A percentile compares a stretch with the other conserved stretches of the same genome.
These are phyloP conservation scores for Drosophila ficusphila DNA, from an alignment of 1,140 invertebrate species.

Conservation along the genomic window DNA sequence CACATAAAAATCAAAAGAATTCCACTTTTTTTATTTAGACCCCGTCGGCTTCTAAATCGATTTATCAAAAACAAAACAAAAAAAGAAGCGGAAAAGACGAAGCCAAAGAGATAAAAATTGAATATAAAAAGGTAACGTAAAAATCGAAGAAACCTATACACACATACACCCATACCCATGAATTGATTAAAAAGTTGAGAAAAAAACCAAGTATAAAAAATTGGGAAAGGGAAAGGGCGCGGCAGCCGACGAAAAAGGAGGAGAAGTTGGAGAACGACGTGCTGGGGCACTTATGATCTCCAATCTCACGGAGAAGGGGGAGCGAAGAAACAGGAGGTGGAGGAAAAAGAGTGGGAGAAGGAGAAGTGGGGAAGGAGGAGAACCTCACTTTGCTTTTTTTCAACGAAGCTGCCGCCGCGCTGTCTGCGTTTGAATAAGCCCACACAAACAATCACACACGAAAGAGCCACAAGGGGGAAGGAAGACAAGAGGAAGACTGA, in stretches of 20 bases:
- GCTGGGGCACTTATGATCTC: slow-evolving; percentile 50
- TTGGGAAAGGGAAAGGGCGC: slow-evolving; percentile 39
- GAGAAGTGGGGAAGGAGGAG: neutral
- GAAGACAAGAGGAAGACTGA: neutral
- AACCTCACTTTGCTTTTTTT: slow-evolving; percentile 29
- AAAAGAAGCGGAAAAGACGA: slow-evolving; percentile 74
- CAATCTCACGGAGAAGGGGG: slow-evolving; percentile 12
- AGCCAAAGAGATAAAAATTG: slow-evolving; percentile 81
- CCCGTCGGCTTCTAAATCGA: slow-evolving; percentile 80
- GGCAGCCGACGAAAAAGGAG: slow-evolving; percentile 14
- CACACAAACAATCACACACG: slow-evolving; percentile 54
- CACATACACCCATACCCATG: slow-evolving; percentile 65
- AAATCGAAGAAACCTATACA: slow-evolving; percentile 76
- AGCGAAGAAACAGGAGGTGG: neutral
- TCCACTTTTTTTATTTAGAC: slow-evolving; percentile 71
- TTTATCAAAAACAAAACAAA: slow-evolving; percentile 72
- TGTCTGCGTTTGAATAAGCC: slow-evolving; percentile 79
- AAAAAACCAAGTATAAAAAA: slow-evolving; percentile 43
- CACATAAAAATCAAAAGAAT: slow-evolving; percentile 75
- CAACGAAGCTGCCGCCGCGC: slow-evolving; percentile 67
- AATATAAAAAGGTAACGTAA: slow-evolving; percentile 78
- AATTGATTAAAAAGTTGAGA: slow-evolving; percentile 80
- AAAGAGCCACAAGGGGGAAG: neutral
- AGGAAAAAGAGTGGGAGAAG: neutral
- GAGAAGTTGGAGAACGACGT: slow-evolving; percentile 30